phyloP scores from a whole-genome alignment of 2,888 invertebrate species.

The Drosophila koepferae region DNA sequence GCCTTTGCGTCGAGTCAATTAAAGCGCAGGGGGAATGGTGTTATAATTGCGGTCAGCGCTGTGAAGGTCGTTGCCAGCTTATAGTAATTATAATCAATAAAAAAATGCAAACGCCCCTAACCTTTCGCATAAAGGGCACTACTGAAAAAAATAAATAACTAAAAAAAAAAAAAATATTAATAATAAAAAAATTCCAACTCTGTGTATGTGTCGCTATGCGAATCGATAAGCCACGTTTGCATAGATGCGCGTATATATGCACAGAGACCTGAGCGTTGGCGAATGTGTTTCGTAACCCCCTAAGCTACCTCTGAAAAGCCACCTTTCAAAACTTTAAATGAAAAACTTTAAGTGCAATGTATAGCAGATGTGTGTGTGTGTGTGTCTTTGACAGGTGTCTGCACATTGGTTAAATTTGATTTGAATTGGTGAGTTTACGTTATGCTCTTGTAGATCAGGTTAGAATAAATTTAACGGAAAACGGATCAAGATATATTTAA shows the following conservation, averaged over 20 bases:
- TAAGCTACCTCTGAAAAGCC: constrained; percentile 10
- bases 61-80: constrained; percentile 70
- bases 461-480: not conserved
- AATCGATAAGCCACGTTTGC: constrained; percentile 69
- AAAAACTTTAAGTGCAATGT: constrained; percentile 71
- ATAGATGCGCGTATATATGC: constrained; percentile 31
- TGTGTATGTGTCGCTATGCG: constrained; percentile 64
- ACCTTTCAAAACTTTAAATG: constrained; percentile 75
- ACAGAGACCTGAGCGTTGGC: not conserved
- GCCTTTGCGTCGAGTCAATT: constrained; percentile 49
- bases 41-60: constrained; percentile 41
- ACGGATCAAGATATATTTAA: not conserved
- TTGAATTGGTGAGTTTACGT: not conserved
- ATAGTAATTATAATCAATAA: constrained; percentile 70
- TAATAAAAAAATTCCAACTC: constrained; percentile 65
- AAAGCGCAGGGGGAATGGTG: constrained; percentile 51
- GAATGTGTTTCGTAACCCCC: constrained; percentile 1
- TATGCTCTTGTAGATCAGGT: not conserved
- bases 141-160: constrained; percentile 45
- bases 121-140: constrained; percentile 56
- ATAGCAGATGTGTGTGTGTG: constrained; percentile 12
- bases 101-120: constrained; percentile 54
- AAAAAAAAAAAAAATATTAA: not conserved
- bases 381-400: constrained; percentile 8
- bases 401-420: constrained; percentile 46